Percentiles rank a stretch among this genome's conserved stretches.
Conservation (phyloP, 2,888 invertebrate genomes). For the Caenorhabditis sp. region DNA sequence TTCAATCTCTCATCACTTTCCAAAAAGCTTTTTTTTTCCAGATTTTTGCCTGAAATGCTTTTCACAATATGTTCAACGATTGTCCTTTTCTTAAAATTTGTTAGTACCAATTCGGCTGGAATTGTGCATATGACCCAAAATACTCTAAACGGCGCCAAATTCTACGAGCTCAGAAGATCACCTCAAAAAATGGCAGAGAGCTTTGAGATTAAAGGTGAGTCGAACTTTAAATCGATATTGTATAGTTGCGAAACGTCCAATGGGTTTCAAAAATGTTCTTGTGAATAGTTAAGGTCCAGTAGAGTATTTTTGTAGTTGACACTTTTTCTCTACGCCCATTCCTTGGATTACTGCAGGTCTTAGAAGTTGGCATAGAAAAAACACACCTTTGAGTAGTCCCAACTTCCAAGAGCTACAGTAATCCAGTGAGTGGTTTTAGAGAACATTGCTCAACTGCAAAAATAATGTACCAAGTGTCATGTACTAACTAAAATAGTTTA, state of each 20-base stretch:
- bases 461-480: not conserved
- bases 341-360: too few species aligned
- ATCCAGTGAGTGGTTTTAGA: too few species aligned
- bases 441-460: too few species aligned
- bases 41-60: not conserved
- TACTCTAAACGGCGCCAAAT: conserved; percentile 54
- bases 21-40: not conserved
- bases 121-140: conserved; percentile 59
- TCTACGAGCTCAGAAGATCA: conserved; percentile 43
- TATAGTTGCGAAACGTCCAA: too few species aligned
- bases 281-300: too few species aligned
- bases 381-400: too few species aligned
- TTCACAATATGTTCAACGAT: conserved; percentile 20
- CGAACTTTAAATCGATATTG: too few species aligned
- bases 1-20: conserved; percentile 5
- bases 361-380: too few species aligned
- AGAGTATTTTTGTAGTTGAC: too few species aligned
- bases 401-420: too few species aligned
- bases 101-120: conserved; percentile 20
- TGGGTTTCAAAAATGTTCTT: too few species aligned
- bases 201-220: conserved; percentile 25
- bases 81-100: not conserved
- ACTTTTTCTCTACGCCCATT: not conserved
- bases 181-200: conserved; percentile 24
- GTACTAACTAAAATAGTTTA: not conserved